A percentile compares a stretch with the other conserved stretches of the same genome.
These are phyloP conservation scores for Hassar affinis DNA, from an alignment of 2,113 vertebrate species.

Conservation along the genomic window DNA sequence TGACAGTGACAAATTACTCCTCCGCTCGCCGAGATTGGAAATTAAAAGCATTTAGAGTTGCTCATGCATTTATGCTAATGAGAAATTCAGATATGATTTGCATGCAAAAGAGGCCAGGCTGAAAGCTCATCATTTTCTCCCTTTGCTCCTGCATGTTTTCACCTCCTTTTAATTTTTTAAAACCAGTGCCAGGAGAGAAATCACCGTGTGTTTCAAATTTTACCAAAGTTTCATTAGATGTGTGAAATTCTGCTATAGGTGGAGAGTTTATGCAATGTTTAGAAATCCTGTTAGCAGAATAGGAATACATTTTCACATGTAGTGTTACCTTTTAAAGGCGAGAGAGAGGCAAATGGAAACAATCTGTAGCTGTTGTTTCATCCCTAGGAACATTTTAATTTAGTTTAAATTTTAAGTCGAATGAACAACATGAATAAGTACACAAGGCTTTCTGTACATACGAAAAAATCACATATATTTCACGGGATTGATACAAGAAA, in stretches of 20 bases:
- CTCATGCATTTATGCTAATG: conserved; percentile 99
- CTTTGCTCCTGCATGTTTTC: conserved; percentile 80
- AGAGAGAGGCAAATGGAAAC: neutral
- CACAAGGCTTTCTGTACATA: neutral
- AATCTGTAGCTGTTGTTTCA: neutral
- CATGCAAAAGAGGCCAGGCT: conserved; percentile 99
- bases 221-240: conserved; percentile 53
- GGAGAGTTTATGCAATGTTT: neutral
- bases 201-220: conserved; percentile 55
- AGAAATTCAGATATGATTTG: conserved; percentile 99
- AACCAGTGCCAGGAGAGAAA: conserved; percentile 57
- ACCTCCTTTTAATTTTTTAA: conserved; percentile 68
- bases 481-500: neutral
- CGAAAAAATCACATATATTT: neutral
- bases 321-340: neutral
- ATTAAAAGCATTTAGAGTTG: conserved; percentile 99
- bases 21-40: conserved; percentile 99
- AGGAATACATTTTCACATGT: neutral
- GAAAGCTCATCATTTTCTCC: conserved; percentile 92
- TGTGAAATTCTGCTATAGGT: conserved; percentile 51
- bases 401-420: neutral
- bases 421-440: neutral
- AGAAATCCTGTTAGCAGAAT: conserved; percentile 14
- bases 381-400: neutral
- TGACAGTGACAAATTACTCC: conserved; percentile 99